Evolutionary conservation across 2,113 vertebrate genomes (phyloP), one percentile per base, ranked within the genome.

Genomic region (Drymodes brunneopygia): DNA sequence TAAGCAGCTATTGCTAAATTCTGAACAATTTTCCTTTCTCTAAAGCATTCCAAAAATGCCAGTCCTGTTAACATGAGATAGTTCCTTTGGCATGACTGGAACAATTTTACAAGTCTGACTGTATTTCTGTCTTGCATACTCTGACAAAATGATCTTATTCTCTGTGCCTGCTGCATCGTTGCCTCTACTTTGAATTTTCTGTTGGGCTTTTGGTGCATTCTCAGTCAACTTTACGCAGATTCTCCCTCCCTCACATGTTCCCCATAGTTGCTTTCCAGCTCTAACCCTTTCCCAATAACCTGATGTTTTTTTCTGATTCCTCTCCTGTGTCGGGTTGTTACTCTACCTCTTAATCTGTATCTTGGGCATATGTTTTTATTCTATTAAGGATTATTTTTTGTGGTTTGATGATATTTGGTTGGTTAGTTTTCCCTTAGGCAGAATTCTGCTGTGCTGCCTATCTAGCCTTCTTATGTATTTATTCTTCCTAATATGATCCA

Each of bases 181-280:
- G 48, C 53, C 33, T 71, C 42, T 81, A 6, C 56, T 73, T 60
- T 50, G 24, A 66, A 64, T 74, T 85, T 78, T 85, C 33, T 84
- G 15, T 12, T 29, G 62, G 73, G 9, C 25, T 54, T 90, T 62
- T 75, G 25, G 27, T 92, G 35, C 8, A 0, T 29, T 91, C 24
- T 28, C 21, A 57, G 24, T 62, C 20, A 62, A 8, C 6, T 80
- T 38, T n/a, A 36, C 19, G 10, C 28, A 54, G 27, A 28, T 89
- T 73, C 8, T 42, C 8, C 10, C 2, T 2, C 1, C 6, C 0
- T 1, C 6, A 3, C 3, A 3, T 12, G 21, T 10, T 88, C 20
- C 4, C 21, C 38, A 36, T 21, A 13, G 8, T 18, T 66, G 10
- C 64, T 85, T 86, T 62, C 29, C 15, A 77, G 12, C 18, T 92